Evolutionary conservation across 2,113 vertebrate genomes (phyloP).

Genomic region (Prionailurus bengalensis): DNA sequence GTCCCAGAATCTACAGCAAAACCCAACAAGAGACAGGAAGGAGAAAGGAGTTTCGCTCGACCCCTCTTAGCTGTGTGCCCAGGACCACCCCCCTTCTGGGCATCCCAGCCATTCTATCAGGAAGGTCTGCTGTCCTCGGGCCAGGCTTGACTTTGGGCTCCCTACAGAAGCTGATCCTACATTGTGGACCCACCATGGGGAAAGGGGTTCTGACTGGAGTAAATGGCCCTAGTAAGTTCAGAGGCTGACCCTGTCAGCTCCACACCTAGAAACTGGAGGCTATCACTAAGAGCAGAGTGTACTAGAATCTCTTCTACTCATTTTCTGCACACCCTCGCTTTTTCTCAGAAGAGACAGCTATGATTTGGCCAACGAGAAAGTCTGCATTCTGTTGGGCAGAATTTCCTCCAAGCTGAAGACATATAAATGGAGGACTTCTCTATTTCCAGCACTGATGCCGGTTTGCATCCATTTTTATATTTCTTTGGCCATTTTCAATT

Average conservation of each 20-base stretch:
- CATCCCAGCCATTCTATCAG: too few species aligned
- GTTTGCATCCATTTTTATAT: not conserved
- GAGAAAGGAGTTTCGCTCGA: not conserved
- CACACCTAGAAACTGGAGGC: not conserved
- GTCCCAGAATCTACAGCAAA: not conserved
- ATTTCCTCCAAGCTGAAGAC: not conserved
- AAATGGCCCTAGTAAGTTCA: not conserved
- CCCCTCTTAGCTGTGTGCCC: too few species aligned
- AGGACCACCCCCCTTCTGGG: not conserved
- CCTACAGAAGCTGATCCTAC: not conserved
- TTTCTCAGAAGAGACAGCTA: not conserved
- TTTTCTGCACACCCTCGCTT: not conserved
- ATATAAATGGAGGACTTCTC: not conserved
- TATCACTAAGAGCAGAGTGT: not conserved
- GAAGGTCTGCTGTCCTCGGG: not conserved
- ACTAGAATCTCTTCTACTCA: not conserved
- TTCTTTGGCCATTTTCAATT: not conserved
- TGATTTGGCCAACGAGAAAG: not conserved
- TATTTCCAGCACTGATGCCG: not conserved
- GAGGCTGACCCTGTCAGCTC: not conserved
- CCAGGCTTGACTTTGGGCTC: not conserved
- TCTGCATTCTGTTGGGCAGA: not conserved
- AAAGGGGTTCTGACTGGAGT: too few species aligned
- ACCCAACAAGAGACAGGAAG: not conserved
- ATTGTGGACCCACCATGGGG: not conserved